Conservation (phyloP, 1,140 invertebrate species). For the Anastrepha ludens region DNA sequence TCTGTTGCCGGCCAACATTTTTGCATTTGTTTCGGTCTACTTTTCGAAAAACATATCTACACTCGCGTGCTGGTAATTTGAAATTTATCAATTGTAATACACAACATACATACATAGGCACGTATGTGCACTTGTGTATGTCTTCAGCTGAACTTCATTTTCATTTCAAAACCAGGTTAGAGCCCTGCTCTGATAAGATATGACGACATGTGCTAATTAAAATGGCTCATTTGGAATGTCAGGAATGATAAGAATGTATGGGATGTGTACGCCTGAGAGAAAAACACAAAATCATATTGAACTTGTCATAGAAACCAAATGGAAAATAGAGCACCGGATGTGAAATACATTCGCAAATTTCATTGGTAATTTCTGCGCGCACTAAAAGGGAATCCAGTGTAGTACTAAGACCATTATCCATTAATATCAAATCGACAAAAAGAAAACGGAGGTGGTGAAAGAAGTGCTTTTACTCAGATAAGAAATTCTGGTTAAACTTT, state of each 20-base stretch:
- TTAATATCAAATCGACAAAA: too few relatives aligned
- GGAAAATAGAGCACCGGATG: too few relatives aligned
- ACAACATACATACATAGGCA: not conserved
- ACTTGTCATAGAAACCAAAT: too few relatives aligned
- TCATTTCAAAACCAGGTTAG: not conserved
- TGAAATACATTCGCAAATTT: too few relatives aligned
- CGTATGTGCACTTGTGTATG: not conserved
- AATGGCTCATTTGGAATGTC: not conserved
- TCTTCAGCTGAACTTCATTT: not conserved
- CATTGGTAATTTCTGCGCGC: too few relatives aligned
- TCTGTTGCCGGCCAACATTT: not conserved
- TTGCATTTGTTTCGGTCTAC: not conserved
- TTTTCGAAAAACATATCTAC: not conserved
- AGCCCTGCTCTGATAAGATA: not conserved
- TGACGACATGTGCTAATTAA: conserved; percentile 13
- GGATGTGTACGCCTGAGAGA: too few relatives aligned
- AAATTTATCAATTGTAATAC: not conserved
- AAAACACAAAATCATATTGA: too few relatives aligned
- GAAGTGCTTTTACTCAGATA: too few relatives aligned
- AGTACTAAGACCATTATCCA: too few relatives aligned
- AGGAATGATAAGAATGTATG: not conserved
- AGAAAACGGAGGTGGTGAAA: too few relatives aligned
- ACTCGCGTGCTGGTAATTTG: not conserved
- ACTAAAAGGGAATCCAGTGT: too few relatives aligned
- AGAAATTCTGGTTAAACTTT: too few relatives aligned